These are phyloP conservation scores for Conopomorpha cramerella DNA, from an alignment of 1,140 invertebrate genomes.

Conservation along the genomic window DNA sequence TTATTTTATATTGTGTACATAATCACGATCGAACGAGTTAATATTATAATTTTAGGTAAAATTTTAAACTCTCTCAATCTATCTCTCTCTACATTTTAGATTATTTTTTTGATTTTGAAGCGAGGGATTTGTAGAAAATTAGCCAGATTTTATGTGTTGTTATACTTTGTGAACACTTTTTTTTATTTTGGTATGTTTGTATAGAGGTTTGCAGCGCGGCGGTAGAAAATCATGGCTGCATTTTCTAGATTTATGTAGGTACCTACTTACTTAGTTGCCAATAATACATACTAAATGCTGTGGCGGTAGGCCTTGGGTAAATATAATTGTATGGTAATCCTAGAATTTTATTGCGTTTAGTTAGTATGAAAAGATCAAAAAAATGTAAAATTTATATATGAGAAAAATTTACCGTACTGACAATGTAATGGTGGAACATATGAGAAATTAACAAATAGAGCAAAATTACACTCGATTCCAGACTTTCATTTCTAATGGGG, in stretches of 20 bases:
- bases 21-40: conserved; percentile 4
- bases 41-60: too few species aligned
- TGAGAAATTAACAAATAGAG: conserved; percentile 46
- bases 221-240: conserved; percentile 22
- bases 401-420: conserved; percentile 46
- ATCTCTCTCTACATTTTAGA: too few species aligned
- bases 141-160: conserved; percentile 19
- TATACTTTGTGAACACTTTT: conserved; percentile 27
- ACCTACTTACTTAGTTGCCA: too few species aligned
- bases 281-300: too few species aligned
- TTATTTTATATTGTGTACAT: conserved; percentile 4
- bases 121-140: conserved; percentile 23
- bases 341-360: conserved; percentile 17
- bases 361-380: conserved; percentile 22
- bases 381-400: conserved; percentile 39
- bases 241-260: conserved; percentile 28
- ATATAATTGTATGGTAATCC: too few species aligned
- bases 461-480: conserved; percentile 18
- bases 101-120: conserved; percentile 21
- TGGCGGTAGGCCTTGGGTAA: too few species aligned
- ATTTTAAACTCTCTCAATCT: too few species aligned
- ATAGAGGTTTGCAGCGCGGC: conserved; percentile 34
- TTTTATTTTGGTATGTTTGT: conserved; percentile 39
- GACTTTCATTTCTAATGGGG: not conserved
- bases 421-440: conserved; percentile 23